A percentile compares a stretch with the other conserved stretches of the same genome.
phyloP scores from a whole-genome alignment of 2,797 vertebrate genomes.

The Enteromius unitaeniatus region DNA sequence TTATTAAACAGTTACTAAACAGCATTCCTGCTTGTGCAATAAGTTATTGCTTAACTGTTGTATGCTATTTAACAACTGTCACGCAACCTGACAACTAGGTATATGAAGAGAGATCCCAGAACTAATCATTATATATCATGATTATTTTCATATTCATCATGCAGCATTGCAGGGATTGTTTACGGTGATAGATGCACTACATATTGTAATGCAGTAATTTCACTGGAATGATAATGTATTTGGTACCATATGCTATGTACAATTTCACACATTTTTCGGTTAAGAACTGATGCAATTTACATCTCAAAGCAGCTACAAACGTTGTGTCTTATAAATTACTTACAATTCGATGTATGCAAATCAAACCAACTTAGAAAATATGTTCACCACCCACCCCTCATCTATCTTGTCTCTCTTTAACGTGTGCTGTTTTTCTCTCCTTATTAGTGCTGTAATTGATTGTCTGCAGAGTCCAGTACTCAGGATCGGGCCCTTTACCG shows the following conservation, averaged over 20 bases:
- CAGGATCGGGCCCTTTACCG: conserved; percentile 12
- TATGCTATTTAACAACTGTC: background rate
- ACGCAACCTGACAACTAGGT: background rate
- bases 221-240: background rate
- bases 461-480: conserved; percentile 15
- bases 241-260: background rate
- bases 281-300: conserved; percentile 1
- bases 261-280: background rate
- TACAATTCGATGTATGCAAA: background rate
- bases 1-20: background rate
- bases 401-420: background rate
- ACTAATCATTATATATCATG: background rate
- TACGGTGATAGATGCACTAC: background rate
- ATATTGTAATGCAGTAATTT: background rate
- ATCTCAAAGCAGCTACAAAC: background rate
- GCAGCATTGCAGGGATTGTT: background rate
- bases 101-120: background rate
- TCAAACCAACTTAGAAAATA: background rate
- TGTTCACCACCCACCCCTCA: background rate
- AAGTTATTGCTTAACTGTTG: background rate
- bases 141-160: background rate
- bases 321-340: background rate
- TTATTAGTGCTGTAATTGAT: conserved; percentile 19
- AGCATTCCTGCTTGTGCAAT: background rate
- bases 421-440: background rate